phyloP scores from a whole-genome alignment of 2,113 vertebrate species.

The Apteryx owenii region DNA sequence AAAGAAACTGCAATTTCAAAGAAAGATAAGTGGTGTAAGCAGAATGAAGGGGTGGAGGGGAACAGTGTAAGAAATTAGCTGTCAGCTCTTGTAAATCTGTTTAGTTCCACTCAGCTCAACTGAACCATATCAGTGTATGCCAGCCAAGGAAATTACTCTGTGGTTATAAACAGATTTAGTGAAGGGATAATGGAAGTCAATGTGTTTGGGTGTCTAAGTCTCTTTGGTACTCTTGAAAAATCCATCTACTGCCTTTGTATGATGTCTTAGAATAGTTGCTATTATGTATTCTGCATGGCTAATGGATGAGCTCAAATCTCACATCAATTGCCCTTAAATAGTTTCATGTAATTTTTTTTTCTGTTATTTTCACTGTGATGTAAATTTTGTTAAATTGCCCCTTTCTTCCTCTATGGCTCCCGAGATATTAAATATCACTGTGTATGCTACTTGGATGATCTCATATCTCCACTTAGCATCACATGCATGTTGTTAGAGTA shows the following conservation, averaged over 20 bases:
- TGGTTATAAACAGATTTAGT: not conserved
- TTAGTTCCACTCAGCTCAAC: not conserved
- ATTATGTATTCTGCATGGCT: not conserved
- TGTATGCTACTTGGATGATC: not conserved
- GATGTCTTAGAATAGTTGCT: not conserved
- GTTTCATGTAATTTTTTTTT: not conserved
- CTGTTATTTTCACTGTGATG: not conserved
- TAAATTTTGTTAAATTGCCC: not conserved
- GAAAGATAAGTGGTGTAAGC: not conserved
- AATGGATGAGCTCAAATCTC: not conserved
- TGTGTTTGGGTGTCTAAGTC: not conserved
- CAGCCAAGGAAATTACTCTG: not conserved
- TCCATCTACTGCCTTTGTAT: not conserved
- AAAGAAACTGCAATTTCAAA: not conserved
- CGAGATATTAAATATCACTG: not conserved
- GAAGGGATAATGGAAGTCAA: not conserved
- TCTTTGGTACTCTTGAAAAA: not conserved
- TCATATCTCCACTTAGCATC: not conserved
- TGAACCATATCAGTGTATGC: not conserved
- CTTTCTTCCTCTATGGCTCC: not conserved
- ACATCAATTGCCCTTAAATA: not conserved
- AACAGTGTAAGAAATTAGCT: not conserved
- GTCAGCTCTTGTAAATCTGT: not conserved
- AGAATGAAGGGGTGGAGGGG: fast-evolving
- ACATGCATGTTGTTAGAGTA: not conserved